Evolutionary conservation across 2,888 invertebrate genomes (phyloP).

Genomic region (Scaptomyza cyrtandrae): DNA sequence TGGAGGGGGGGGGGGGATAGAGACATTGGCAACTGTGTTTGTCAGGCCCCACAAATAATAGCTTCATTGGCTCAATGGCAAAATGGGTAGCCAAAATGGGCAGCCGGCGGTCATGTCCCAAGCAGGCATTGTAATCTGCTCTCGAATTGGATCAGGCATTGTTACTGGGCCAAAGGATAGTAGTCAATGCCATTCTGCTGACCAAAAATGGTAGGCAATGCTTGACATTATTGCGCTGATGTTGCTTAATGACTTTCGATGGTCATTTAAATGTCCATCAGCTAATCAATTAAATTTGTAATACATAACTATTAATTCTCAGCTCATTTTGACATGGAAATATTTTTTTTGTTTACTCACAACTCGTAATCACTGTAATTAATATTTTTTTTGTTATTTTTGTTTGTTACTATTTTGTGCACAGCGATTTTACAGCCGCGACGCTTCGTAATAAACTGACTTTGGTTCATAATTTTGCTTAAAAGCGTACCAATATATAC

Average conservation of each 20-base stretch:
- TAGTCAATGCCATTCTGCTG: conserved; percentile 43
- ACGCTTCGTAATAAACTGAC: conserved; percentile 69
- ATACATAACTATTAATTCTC: conserved; percentile 68
- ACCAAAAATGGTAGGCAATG: conserved; percentile 66
- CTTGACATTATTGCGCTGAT: conserved; percentile 71
- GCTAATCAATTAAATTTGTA: conserved; percentile 61
- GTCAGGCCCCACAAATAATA: conserved; percentile 71
- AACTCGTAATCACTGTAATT: conserved; percentile 21
- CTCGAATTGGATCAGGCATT: conserved; percentile 71
- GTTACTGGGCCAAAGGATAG: conserved; percentile 39
- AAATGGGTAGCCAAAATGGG: conserved; percentile 36
- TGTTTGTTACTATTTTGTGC: conserved; percentile 1
- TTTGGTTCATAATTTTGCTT: conserved; percentile 33
- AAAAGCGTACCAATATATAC: conserved; percentile 31
- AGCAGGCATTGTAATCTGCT: conserved; percentile 67
- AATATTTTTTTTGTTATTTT: not conserved
- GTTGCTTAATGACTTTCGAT: conserved; percentile 42
- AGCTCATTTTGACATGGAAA: conserved; percentile 33
- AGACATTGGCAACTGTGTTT: conserved; percentile 52
- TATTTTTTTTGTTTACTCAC: conserved; percentile 37
- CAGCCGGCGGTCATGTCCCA: conserved; percentile 51
- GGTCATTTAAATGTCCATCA: conserved; percentile 75
- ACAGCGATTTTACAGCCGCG: conserved; percentile 62
- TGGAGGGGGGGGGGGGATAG: not conserved
- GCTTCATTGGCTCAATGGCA: conserved; percentile 69